These are phyloP conservation scores for Heliconius hewitsoni DNA, from an alignment of 1,140 invertebrate genomes.

Conservation along the genomic window DNA sequence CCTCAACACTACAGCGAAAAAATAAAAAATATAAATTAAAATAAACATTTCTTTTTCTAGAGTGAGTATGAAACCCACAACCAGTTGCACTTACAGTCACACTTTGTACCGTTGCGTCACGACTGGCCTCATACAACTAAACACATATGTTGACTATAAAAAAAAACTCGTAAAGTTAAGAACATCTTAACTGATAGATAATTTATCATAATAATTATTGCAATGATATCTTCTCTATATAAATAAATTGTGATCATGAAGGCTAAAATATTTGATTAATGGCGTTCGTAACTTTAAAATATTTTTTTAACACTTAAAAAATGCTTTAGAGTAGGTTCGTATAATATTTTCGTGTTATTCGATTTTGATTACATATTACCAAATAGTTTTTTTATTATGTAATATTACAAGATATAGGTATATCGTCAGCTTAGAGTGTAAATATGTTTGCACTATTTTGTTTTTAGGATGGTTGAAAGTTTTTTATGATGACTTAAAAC, in stretches of 20 bases:
- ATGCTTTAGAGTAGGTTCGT: too few relatives aligned
- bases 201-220: slow-evolving; percentile 6
- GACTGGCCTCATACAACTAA: background rate
- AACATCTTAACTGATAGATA: background rate
- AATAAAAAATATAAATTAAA: too few relatives aligned
- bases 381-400: background rate
- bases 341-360: background rate
- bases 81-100: too few relatives aligned
- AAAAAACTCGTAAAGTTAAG: background rate
- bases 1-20: too few relatives aligned
- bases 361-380: background rate
- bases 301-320: background rate
- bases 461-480: too few relatives aligned
- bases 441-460: too few relatives aligned
- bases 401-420: background rate
- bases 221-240: slow-evolving; percentile 1
- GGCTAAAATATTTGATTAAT: background rate
- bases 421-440: too few relatives aligned
- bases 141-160: background rate
- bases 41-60: too few relatives aligned
- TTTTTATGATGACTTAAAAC: too few relatives aligned
- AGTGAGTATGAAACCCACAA: too few relatives aligned
- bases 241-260: background rate
- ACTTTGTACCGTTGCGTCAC: too few relatives aligned
- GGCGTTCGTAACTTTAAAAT: background rate